phyloP scores from a whole-genome alignment of 2,888 invertebrate species.

The Synanthedon formicaeformis region DNA sequence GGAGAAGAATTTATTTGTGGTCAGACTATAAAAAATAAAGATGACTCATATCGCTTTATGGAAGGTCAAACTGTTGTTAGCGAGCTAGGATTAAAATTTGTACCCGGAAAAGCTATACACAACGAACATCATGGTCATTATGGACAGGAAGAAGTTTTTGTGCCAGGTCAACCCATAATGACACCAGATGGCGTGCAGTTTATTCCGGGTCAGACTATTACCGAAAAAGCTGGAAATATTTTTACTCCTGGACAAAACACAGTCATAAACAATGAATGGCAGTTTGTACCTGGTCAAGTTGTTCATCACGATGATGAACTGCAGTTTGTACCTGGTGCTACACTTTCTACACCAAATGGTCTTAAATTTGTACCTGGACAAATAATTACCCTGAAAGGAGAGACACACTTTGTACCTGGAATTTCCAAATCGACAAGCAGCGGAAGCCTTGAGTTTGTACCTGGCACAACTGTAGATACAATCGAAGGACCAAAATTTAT shows the following conservation, averaged over 20 bases:
- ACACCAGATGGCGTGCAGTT: conserved; percentile 73
- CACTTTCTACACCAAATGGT: conserved; percentile 72
- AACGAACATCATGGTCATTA: conserved; percentile 14
- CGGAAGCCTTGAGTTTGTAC: conserved; percentile 64
- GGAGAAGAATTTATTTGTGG: conserved; percentile 74
- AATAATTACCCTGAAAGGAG: conserved; percentile 61
- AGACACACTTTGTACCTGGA: conserved; percentile 73
- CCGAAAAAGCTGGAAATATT: conserved; percentile 53
- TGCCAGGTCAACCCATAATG: conserved; percentile 73
- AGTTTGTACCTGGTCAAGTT: conserved; percentile 75
- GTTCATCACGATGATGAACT: conserved; percentile 66
- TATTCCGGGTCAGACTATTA: conserved; percentile 74
- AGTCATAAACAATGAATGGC: conserved; percentile 66
- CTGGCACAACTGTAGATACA: conserved; percentile 74
- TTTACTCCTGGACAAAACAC: conserved; percentile 76
- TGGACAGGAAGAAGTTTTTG: conserved; percentile 62
- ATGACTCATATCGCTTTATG: conserved; percentile 66
- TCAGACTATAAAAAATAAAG: conserved; percentile 71
- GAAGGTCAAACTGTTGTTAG: conserved; percentile 74
- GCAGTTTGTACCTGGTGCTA: conserved; percentile 75
- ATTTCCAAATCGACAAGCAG: conserved; percentile 54
- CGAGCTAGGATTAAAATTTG: conserved; percentile 72
- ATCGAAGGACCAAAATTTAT: conserved; percentile 74
- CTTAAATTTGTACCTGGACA: conserved; percentile 76
- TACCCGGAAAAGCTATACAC: conserved; percentile 69